These are phyloP conservation scores for Tethya wilhelma DNA, from an alignment of 37 sponge, comb jelly and placozoan species.

Conservation along the genomic window DNA sequence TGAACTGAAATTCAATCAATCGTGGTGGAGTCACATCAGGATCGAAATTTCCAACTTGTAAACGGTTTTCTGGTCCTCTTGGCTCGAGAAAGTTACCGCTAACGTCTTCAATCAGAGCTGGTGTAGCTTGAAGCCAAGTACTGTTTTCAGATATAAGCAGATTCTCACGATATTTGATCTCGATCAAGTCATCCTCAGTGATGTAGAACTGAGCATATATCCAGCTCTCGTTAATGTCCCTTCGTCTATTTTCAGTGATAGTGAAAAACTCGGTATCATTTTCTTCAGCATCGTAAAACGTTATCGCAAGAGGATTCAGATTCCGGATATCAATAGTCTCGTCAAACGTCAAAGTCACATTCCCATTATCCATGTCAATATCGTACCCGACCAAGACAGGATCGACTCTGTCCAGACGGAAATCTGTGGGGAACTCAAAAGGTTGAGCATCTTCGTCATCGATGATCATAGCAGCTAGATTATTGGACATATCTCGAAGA, in stretches of 20 bases:
- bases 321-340: slow-evolving; percentile 63
- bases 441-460: slow-evolving; percentile 5
- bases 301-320: slow-evolving; percentile 56
- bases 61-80: slow-evolving; percentile 30
- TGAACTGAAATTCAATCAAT: slow-evolving; percentile 51
- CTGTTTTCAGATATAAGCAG: slow-evolving; percentile 53
- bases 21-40: slow-evolving; percentile 78
- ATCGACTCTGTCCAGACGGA: slow-evolving; percentile 26
- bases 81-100: slow-evolving; percentile 43
- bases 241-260: background rate
- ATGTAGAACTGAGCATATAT: slow-evolving; percentile 73
- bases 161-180: slow-evolving; percentile 65
- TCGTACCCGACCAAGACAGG: slow-evolving; percentile 67
- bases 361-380: slow-evolving; percentile 79
- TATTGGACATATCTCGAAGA: slow-evolving; percentile 87
- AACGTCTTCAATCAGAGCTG: slow-evolving; percentile 71
- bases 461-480: slow-evolving; percentile 35
- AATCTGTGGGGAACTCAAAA: slow-evolving; percentile 56
- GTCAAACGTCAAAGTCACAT: slow-evolving; percentile 85
- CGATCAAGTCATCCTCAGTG: slow-evolving; percentile 38
- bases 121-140: slow-evolving; percentile 68
- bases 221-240: slow-evolving; percentile 58
- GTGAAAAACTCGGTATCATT: slow-evolving; percentile 75
- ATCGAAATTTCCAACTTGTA: slow-evolving; percentile 36
- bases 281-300: slow-evolving; percentile 49